phyloP scores from a whole-genome alignment of 2,797 vertebrate genomes.

The Helicolenus hilgendorfi region DNA sequence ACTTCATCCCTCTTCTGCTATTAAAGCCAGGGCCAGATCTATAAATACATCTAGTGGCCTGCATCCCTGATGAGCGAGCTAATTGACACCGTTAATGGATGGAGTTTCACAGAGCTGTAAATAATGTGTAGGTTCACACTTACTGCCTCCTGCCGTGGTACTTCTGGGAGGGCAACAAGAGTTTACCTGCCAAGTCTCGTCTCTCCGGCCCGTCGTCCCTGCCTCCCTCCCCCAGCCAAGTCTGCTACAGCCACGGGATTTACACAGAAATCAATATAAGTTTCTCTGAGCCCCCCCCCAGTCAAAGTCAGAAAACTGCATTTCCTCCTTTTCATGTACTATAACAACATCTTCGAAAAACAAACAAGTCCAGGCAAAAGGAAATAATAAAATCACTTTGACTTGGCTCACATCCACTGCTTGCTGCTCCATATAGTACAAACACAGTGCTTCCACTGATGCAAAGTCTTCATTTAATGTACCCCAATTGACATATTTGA shows the following conservation, averaged over 20 bases:
- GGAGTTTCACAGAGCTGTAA: slow-evolving; percentile 85
- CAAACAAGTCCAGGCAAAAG: slow-evolving; percentile 50
- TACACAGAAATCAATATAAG: slow-evolving; percentile 84
- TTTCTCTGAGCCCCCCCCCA: slow-evolving; percentile 57
- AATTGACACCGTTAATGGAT: slow-evolving; percentile 88
- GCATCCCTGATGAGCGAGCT: slow-evolving; percentile 82
- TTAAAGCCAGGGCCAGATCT: slow-evolving; percentile 73
- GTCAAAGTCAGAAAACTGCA: slow-evolving; percentile 79
- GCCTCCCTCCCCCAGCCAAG: slow-evolving; percentile 51
- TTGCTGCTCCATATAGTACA: neutral
- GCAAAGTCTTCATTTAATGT: slow-evolving; percentile 20
- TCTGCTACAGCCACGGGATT: slow-evolving; percentile 70
- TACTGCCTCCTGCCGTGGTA: slow-evolving; percentile 68
- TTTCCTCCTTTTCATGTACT: slow-evolving; percentile 58
- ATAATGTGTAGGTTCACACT: slow-evolving; percentile 86
- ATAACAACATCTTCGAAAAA: slow-evolving; percentile 59
- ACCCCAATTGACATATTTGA: slow-evolving; percentile 19
- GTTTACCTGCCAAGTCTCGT: slow-evolving; percentile 84
- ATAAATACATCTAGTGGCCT: slow-evolving; percentile 80
- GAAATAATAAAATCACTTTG: slow-evolving; percentile 53
- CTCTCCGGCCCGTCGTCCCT: slow-evolving; percentile 49
- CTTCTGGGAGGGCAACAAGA: slow-evolving; percentile 78
- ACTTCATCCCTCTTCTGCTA: slow-evolving; percentile 65
- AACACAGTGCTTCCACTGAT: neutral
- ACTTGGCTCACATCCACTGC: slow-evolving; percentile 15